Evolutionary conservation across 2,797 vertebrate species (phyloP), one percentile per base, ranked within the genome.

Genomic region (Mus minutoides): DNA sequence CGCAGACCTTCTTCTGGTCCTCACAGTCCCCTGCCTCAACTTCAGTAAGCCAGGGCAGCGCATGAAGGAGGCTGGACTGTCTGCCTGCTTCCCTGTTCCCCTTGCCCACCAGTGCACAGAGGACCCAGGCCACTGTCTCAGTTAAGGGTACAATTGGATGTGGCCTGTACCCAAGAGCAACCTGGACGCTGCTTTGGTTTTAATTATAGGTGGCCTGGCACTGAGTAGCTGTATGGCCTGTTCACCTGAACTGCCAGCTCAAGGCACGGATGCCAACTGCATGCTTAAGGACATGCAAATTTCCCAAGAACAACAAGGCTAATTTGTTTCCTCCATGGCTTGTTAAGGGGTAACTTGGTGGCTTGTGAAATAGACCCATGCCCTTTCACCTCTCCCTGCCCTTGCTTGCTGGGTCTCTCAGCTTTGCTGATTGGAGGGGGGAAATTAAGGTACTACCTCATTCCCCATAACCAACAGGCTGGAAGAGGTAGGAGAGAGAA

Each of bases 271-370:
- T 98, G 98, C 98, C 98, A 98, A 98, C 98, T 98, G 98, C 98
- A 98, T 97, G 75, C 97, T 86, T 98, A 98, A 98, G 98, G 98
- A 98, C 98, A 98, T 98, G 96, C 98, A 98, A 98, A 98, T 98
- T 98, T 98, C 98, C 98, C 96, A 98, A 96, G 96, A 96, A 97
- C 98, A 98, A 98, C 98, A 98, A 98, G 98, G 98, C 98, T 98
- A 98, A 98, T 98, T 98, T 98, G 98, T 98, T 98, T 98, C 98
- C 98, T 98, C 98, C 98, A 98, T 98, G 98, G 98, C 98, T 98
- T 98, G 98, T 98, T 98, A 98, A 98, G 97, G 98, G 97, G 98
- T 98, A 96, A 94, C 97, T 98, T 98, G 98, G 98, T 98, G 98
- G 98, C 97, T 98, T 95, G 95, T 52, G 97, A 97, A 98, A 97